A percentile compares a stretch with the other conserved stretches of the same genome.
Conservation (phyloP, 2,888 invertebrate genomes). For the Amphipoea lucens region DNA sequence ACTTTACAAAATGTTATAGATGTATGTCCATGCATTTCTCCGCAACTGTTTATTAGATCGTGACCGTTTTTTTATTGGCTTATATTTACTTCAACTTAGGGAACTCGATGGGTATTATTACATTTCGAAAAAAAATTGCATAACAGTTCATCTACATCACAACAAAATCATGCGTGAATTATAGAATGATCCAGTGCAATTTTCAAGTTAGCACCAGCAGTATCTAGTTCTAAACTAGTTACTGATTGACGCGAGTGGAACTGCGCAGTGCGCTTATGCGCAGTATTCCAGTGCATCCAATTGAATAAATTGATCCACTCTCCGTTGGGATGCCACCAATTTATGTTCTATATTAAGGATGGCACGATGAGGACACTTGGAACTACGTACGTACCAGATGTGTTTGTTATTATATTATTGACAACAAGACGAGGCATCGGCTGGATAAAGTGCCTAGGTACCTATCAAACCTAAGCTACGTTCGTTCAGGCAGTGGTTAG, state of each 20-base stretch:
- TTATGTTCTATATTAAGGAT: slow-evolving; percentile 16
- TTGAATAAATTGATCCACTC: slow-evolving; percentile 39
- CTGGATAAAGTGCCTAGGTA: neutral
- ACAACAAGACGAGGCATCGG: neutral
- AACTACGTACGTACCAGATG: neutral
- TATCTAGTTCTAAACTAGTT: slow-evolving; percentile 3
- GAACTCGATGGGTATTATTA: too few species aligned
- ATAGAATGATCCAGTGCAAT: neutral
- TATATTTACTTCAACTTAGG: too few species aligned
- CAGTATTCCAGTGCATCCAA: slow-evolving; percentile 40
- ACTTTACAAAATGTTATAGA: too few species aligned
- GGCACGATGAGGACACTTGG: neutral
- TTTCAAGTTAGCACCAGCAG: neutral
- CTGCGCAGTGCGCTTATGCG: slow-evolving; percentile 23
- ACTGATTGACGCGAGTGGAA: slow-evolving; percentile 15
- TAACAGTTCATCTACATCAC: too few species aligned
- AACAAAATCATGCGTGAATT: too few species aligned
- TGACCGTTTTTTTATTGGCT: too few species aligned
- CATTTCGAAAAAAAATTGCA: too few species aligned
- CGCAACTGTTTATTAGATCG: too few species aligned
- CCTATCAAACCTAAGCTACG: too few species aligned
- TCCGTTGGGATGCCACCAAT: slow-evolving; percentile 48
- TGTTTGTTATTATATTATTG: neutral
- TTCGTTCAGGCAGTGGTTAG: too few species aligned
- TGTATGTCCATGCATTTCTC: too few species aligned